Percentiles rank a stretch among this genome's conserved stretches.
phyloP scores from a whole-genome alignment of 2,797 vertebrate genomes.

The Mallotus villosus region DNA sequence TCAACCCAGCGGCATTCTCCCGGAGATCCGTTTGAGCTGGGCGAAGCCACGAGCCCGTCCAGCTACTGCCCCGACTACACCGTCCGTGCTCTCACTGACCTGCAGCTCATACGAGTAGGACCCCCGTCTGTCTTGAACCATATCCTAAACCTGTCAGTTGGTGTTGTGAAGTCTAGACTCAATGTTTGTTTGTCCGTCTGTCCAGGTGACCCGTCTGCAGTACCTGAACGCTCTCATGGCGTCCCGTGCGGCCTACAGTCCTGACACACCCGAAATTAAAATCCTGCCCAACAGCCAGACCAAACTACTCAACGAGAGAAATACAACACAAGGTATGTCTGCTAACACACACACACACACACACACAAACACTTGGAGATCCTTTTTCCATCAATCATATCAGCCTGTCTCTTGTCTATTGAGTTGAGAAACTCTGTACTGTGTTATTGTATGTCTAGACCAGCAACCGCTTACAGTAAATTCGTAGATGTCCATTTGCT shows the following conservation, averaged over 20 bases:
- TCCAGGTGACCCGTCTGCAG: conserved; percentile 86
- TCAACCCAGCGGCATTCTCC: conserved; percentile 72
- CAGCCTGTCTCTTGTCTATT: not conserved
- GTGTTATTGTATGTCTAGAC: not conserved
- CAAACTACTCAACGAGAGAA: conserved; percentile 82
- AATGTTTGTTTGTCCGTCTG: not conserved
- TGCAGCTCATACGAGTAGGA: conserved; percentile 86
- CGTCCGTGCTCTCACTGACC: conserved; percentile 87
- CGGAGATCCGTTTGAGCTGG: conserved; percentile 76
- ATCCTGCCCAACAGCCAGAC: conserved; percentile 87
- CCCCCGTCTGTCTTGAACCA: not conserved
- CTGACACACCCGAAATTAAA: conserved; percentile 80
- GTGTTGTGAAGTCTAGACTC: too few species aligned
- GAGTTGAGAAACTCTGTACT: too few species aligned
- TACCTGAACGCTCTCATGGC: conserved; percentile 88
- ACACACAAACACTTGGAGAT: not conserved
- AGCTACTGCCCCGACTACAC: conserved; percentile 92
- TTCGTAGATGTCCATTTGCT: not conserved
- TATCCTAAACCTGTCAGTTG: not conserved
- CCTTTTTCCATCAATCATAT: conserved; percentile 1
- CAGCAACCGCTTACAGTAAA: too few species aligned
- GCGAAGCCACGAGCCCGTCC: conserved; percentile 75
- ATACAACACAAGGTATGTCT: conserved; percentile 70
- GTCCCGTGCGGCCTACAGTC: conserved; percentile 77
- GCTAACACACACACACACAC: conserved; percentile 5